These are phyloP conservation scores for Penaeus vannamei DNA, from an alignment of 1,140 invertebrate species.

Conservation along the genomic window DNA sequence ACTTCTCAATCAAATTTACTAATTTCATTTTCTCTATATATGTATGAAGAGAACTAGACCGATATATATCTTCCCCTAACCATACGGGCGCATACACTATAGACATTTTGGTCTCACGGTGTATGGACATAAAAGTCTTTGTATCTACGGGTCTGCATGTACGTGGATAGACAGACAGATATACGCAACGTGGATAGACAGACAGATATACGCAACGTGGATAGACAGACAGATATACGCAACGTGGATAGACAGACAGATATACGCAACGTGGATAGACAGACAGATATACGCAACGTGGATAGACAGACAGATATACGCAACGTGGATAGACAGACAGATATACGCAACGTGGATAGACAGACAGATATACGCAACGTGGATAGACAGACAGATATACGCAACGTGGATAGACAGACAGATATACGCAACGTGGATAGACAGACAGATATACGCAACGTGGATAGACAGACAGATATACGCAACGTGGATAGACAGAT, in stretches of 20 bases:
- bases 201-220: neutral
- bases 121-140: neutral
- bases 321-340: neutral
- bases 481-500: neutral
- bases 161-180: neutral
- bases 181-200: neutral
- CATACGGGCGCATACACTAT: neutral
- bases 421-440: neutral
- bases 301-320: constrained; percentile 1
- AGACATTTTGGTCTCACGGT: neutral
- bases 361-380: neutral
- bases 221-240: constrained; percentile 5
- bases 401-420: neutral
- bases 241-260: neutral
- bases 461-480: neutral
- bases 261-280: neutral
- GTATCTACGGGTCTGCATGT: neutral
- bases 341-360: neutral
- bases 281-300: neutral
- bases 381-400: neutral
- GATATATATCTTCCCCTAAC: neutral
- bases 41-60: neutral
- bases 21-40: neutral
- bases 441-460: neutral
- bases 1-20: neutral